Evolutionary conservation across 2,113 vertebrate genomes (phyloP).

Genomic region (Bambusicola thoracicus): DNA sequence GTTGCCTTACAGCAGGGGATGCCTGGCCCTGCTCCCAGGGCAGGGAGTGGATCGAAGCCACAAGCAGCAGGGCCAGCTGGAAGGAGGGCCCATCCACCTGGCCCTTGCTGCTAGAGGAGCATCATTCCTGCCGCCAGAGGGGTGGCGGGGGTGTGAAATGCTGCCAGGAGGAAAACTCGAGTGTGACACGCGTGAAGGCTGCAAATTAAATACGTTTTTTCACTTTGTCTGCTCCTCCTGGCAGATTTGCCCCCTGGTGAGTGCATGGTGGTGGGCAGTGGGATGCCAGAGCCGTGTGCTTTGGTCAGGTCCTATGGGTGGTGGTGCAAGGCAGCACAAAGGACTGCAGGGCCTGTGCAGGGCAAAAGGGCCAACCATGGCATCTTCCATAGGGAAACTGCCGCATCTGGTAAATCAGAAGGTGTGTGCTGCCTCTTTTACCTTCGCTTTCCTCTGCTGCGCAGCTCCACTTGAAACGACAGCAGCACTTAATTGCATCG

Average conservation of each 20-base stretch:
- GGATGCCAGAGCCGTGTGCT: background rate
- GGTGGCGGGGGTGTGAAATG: background rate
- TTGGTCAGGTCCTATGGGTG: background rate
- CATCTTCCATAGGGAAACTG: background rate
- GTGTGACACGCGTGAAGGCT: background rate
- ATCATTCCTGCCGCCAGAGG: background rate
- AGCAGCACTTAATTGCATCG: background rate
- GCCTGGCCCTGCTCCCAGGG: background rate
- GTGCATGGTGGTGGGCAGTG: fast-evolving
- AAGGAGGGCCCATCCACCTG: background rate
- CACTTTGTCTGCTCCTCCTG: background rate
- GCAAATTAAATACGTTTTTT: background rate
- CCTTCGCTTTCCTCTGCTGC: background rate
- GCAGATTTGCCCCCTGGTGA: background rate
- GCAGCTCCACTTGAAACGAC: background rate
- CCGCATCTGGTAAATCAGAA: background rate
- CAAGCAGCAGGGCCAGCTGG: background rate
- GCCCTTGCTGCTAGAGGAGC: background rate
- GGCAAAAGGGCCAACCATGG: fast-evolving
- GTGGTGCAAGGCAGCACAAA: background rate
- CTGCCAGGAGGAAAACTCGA: background rate
- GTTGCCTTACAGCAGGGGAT: background rate
- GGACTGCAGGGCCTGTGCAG: fast-evolving
- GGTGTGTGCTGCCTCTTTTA: background rate
- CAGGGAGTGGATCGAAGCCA: background rate